These are phyloP conservation scores for Charanyca ferruginea DNA, from an alignment of 2,888 invertebrate species.

Conservation along the genomic window DNA sequence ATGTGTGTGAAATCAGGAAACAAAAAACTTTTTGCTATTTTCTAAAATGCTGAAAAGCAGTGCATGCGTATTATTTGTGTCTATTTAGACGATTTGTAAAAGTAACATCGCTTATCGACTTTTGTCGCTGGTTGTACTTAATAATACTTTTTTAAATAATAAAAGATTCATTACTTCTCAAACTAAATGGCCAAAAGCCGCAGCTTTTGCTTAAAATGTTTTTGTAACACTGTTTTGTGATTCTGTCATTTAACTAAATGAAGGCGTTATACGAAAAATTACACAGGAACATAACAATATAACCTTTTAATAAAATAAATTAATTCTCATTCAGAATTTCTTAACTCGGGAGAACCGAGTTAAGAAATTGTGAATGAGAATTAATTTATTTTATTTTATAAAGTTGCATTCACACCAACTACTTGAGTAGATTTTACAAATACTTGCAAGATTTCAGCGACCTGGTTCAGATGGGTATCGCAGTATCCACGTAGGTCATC, in stretches of 20 bases:
- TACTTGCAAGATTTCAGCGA: conserved; percentile 22
- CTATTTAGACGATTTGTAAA: too few species aligned
- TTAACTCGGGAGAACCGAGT: neutral
- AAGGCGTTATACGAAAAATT: too few species aligned
- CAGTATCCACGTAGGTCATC: conserved; percentile 78
- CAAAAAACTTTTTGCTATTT: too few species aligned
- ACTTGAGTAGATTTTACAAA: neutral
- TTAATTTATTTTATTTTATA: too few species aligned
- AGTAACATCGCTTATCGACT: too few species aligned
- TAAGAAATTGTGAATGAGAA: neutral
- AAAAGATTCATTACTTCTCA: neutral
- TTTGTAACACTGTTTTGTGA: neutral
- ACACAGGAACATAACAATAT: neutral
- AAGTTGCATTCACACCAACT: neutral
- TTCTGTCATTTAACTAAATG: too few species aligned
- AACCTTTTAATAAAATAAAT: neutral
- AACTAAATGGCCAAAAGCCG: neutral
- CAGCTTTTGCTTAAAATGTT: neutral
- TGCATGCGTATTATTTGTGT: too few species aligned
- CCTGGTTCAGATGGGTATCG: conserved; percentile 78
- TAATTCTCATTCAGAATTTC: too few species aligned
- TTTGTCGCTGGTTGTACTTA: too few species aligned
- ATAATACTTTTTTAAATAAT: neutral
- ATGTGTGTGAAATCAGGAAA: too few species aligned
- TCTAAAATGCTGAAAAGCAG: too few species aligned